These are phyloP conservation scores for Peromyscus polionotus DNA, from an alignment of 2,113 vertebrate genomes.

Conservation along the genomic window DNA sequence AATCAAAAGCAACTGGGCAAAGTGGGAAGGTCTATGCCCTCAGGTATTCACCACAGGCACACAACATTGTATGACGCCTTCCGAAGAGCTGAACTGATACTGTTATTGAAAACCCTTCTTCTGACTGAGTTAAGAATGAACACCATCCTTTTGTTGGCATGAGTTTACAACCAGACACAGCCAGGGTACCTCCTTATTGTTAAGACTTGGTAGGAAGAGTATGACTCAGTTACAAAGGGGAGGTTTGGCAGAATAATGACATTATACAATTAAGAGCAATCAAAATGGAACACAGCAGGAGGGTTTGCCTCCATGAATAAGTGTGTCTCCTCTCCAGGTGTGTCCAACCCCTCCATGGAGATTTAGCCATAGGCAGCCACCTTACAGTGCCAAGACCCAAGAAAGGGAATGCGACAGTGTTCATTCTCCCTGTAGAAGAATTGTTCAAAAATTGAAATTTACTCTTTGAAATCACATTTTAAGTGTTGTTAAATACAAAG, in stretches of 20 bases:
- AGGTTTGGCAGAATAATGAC: background rate
- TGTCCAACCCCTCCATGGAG: background rate
- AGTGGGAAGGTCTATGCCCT: background rate
- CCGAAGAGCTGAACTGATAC: background rate
- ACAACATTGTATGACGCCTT: background rate
- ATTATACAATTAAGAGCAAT: background rate
- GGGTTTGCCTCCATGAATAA: background rate
- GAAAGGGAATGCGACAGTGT: background rate
- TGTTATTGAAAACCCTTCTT: background rate
- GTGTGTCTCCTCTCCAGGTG: background rate
- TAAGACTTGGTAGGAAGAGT: background rate
- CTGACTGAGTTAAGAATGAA: background rate
- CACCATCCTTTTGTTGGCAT: background rate
- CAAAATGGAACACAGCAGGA: background rate
- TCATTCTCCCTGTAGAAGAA: background rate
- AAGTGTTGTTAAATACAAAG: background rate
- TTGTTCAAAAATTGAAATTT: slow-evolving; percentile 13
- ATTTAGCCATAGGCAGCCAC: slow-evolving; percentile 50
- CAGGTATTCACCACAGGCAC: background rate
- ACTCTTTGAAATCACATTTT: background rate
- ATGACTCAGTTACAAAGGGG: background rate
- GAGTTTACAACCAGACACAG: background rate
- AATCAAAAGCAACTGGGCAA: background rate
- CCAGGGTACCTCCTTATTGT: background rate
- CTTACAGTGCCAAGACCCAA: background rate